Evolutionary conservation across 2,113 vertebrate species (phyloP).

Genomic region (Xerus inauris): DNA sequence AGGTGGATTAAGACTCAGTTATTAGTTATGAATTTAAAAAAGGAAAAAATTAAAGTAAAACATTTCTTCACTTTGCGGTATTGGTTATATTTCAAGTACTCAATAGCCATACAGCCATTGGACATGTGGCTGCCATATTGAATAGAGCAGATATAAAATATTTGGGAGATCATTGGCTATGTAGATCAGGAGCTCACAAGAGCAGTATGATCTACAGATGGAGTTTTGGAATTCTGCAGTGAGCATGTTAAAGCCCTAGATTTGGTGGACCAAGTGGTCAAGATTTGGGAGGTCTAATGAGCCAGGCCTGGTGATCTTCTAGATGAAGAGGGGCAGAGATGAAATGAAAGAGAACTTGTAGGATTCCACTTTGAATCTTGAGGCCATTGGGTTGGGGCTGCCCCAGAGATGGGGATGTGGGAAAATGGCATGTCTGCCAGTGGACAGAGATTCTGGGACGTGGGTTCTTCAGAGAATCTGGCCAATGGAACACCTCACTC

Average conservation of each 20-base stretch:
- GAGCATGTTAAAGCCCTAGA: background rate
- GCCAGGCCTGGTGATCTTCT: too few species aligned
- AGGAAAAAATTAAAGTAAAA: too few species aligned
- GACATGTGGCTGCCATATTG: too few species aligned
- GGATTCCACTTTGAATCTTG: fast-evolving
- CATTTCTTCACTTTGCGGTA: too few species aligned
- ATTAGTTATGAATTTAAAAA: too few species aligned
- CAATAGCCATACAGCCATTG: too few species aligned
- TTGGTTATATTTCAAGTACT: too few species aligned
- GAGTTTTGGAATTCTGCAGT: background rate
- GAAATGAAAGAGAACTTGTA: too few species aligned
- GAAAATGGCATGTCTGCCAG: background rate
- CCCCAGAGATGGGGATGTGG: background rate
- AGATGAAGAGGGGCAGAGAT: too few species aligned
- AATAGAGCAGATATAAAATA: too few species aligned
- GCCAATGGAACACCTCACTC: fast-evolving
- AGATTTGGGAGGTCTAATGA: background rate
- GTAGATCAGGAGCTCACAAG: background rate
- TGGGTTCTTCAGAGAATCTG: background rate
- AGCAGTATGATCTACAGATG: background rate
- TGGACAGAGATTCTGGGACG: background rate
- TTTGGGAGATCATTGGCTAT: background rate
- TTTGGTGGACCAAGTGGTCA: background rate
- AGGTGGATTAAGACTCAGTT: too few species aligned
- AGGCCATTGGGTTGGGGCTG: background rate